Evolutionary conservation across 2,113 vertebrate genomes (phyloP), one percentile per base, ranked within the genome.

Genomic region (Cyprinodon brontotheroides): DNA sequence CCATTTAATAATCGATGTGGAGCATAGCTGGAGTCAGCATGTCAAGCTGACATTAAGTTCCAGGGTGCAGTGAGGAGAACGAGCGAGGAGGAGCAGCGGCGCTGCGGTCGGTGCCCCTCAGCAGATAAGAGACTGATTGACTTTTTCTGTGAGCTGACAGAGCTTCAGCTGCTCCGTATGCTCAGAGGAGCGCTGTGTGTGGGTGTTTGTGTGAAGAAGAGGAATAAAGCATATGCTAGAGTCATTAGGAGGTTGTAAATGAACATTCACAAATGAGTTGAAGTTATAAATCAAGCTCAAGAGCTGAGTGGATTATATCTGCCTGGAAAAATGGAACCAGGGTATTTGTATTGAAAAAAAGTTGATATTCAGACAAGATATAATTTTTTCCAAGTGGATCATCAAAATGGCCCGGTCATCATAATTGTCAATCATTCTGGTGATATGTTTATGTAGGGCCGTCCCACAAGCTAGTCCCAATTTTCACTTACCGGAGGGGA

Each of bases 11-110:
- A 89, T 86, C 60, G 60, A 86, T 81, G 73, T 39, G 37, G 70
- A 61, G 60, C 2, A 61, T 2, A 79, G 61, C 39, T 43, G 67
- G 61, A 86, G 81, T 66, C 69, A 71, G 81, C 74, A 41, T 50
- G 78, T 79, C 80, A 87, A 85, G 83, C 68, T 82, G 89, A 89
- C 84, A 91, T 88, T 90, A 81, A 81, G 69, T 70, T 81, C 68
- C 53, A 69, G 59, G 15, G 80, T 41, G 60, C 40, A 47, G 64
- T 5, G 17, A n/a, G 29, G 57, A 74, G 50, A 61, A 66, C 37
- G 13, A 72, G 20, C 57, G 53, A 68, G 74, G 71, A 59, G 63
- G 60, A 68, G 45, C 70, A 59, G 45, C 11, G 36, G 73, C 50
- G 63, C 63, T 65, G 29, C 1, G 3, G 8, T 78, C 2, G n/a